Conservation (phyloP, 1,140 invertebrate species). For the Scaptomyza montana region DNA sequence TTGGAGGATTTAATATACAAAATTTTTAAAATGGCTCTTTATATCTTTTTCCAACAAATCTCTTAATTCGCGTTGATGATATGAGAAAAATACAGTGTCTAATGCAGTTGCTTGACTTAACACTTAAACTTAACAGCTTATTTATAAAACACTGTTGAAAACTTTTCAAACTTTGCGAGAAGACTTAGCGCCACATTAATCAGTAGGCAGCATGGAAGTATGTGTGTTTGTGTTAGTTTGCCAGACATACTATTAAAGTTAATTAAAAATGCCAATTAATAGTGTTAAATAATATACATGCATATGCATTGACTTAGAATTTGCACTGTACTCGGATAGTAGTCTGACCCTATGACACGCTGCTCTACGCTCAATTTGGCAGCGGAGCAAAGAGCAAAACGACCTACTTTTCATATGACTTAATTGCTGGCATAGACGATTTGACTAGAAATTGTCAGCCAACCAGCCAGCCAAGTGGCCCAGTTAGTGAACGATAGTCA, state of each 20-base stretch:
- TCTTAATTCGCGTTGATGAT: background rate
- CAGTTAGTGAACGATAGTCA: conserved; percentile 39
- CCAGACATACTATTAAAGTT: conserved; percentile 32
- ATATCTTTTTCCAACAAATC: background rate
- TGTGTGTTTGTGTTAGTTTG: conserved; percentile 8
- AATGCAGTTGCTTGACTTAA: conserved; percentile 2
- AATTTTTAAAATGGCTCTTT: too few species aligned
- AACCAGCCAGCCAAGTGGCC: conserved; percentile 26
- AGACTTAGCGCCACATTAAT: conserved; percentile 26
- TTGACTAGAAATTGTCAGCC: background rate
- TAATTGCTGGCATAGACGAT: conserved; percentile 48
- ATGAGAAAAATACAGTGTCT: background rate
- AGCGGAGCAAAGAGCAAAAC: conserved; percentile 21
- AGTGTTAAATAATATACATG: conserved; percentile 38
- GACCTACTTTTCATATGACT: conserved; percentile 32
- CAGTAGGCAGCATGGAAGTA: background rate
- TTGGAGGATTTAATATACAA: too few species aligned
- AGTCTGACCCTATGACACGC: background rate
- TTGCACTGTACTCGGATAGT: conserved; percentile 10
- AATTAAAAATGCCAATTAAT: conserved; percentile 49
- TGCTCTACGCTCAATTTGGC: conserved; percentile 45
- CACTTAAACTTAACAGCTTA: conserved; percentile 4
- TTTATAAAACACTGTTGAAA: conserved; percentile 19
- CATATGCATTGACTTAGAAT: conserved; percentile 17
- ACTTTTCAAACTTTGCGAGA: conserved; percentile 27